phyloP scores from a whole-genome alignment of 2,888 invertebrate genomes.

The Meiosimyza platycephala region DNA sequence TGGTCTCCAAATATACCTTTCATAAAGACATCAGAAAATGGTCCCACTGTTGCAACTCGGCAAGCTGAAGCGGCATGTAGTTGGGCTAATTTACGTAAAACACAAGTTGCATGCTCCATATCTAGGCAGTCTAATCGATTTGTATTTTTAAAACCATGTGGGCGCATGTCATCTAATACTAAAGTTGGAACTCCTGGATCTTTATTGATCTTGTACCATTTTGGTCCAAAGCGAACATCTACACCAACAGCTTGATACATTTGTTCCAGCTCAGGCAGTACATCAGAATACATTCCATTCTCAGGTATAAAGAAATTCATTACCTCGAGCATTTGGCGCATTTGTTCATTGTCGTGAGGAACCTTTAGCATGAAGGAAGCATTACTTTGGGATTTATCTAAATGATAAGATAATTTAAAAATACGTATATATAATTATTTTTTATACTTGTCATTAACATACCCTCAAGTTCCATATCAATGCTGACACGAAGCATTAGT shows the following conservation, averaged over 20 bases:
- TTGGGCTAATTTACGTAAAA: conserved; percentile 58
- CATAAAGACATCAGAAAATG: conserved; percentile 41
- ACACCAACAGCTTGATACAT: conserved; percentile 50
- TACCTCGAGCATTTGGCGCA: conserved; percentile 47
- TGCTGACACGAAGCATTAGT: conserved; percentile 51
- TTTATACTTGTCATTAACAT: conserved; percentile 18
- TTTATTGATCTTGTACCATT: conserved; percentile 44
- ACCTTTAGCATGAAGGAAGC: conserved; percentile 58
- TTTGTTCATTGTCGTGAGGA: conserved; percentile 47
- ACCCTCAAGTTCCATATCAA: conserved; percentile 52
- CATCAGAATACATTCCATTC: conserved; percentile 49
- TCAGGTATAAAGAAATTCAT: conserved; percentile 54
- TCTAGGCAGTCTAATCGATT: conserved; percentile 59
- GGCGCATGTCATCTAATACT: conserved; percentile 58
- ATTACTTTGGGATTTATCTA: conserved; percentile 49
- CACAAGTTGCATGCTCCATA: conserved; percentile 55
- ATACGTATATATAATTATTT: background rate
- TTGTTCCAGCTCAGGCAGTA: conserved; percentile 53
- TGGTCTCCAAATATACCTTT: conserved; percentile 36
- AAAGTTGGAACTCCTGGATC: conserved; percentile 50
- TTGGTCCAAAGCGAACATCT: conserved; percentile 48
- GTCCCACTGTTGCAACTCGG: conserved; percentile 48
- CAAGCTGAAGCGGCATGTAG: conserved; percentile 62
- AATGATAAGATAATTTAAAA: background rate
- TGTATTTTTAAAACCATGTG: conserved; percentile 54